Evolutionary conservation across 2,888 invertebrate genomes (phyloP).

Genomic region (Chrysina gloriosa): DNA sequence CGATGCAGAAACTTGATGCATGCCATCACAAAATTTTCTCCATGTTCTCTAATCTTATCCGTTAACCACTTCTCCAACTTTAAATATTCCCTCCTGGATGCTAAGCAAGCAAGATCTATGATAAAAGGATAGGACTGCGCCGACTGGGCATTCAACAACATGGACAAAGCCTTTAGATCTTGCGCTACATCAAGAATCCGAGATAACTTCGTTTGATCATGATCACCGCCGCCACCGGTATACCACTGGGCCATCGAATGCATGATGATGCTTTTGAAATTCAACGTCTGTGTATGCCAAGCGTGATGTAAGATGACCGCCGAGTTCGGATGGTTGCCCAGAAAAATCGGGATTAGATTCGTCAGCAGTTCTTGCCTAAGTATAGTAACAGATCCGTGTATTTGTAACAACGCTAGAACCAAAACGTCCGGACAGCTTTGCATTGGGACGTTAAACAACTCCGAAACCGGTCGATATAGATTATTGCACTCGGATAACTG

Average conservation of each 20-base stretch:
- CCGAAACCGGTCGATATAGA: conserved; percentile 83
- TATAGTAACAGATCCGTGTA: conserved; percentile 81
- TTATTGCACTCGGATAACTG: conserved; percentile 89
- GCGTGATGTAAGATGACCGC: conserved; percentile 96
- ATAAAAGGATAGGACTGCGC: conserved; percentile 91
- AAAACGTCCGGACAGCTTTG: conserved; percentile 96
- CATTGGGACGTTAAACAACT: conserved; percentile 91
- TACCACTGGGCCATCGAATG: conserved; percentile 99
- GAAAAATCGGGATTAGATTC: conserved; percentile 90
- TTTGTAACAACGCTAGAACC: conserved; percentile 88
- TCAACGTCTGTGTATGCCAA: conserved; percentile 82
- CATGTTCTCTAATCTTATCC: conserved; percentile 96
- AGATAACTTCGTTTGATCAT: conserved; percentile 93
- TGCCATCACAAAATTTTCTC: conserved; percentile 87
- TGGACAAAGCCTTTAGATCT: conserved; percentile 91
- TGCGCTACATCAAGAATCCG: conserved; percentile 97
- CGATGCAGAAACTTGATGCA: conserved; percentile 90
- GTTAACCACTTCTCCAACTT: conserved; percentile 99
- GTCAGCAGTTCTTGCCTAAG: conserved; percentile 77
- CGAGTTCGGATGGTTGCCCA: conserved; percentile 96
- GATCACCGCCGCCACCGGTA: conserved; percentile 85
- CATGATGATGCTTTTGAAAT: conserved; percentile 87
- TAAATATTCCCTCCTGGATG: conserved; percentile 95
- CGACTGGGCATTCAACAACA: conserved; percentile 86
- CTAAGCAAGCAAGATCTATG: conserved; percentile 97